Evolutionary conservation across 2,113 vertebrate genomes (phyloP).

Genomic region (Salvelinus sp.): DNA sequence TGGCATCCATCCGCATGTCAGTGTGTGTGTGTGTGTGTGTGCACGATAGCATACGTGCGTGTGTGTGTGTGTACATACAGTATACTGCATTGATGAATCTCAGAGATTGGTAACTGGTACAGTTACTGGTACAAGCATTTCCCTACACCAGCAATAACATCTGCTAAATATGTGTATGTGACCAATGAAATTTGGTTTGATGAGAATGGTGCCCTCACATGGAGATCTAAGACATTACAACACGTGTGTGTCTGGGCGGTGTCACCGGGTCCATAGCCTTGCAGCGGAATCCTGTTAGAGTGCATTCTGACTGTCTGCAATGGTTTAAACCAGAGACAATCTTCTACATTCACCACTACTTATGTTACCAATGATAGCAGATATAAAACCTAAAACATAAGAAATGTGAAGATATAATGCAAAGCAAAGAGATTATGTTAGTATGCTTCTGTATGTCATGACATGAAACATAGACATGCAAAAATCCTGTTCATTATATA

Average conservation of each 20-base stretch:
- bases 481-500: conserved; percentile 71
- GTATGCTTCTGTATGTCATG: background rate
- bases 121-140: background rate
- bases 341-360: background rate
- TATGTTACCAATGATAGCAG: conserved; percentile 5
- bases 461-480: conserved; percentile 32
- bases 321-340: background rate
- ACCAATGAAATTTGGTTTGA: background rate
- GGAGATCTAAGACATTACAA: conserved; percentile 37
- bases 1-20: background rate
- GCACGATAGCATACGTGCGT: background rate
- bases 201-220: conserved; percentile 37
- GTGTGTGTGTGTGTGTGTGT: conserved; percentile 6
- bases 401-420: background rate
- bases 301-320: background rate
- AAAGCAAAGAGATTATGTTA: conserved; percentile 42
- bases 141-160: too few species aligned
- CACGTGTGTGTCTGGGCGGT: conserved; percentile 25
- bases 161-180: too few species aligned
- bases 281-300: background rate
- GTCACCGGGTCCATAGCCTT: conserved; percentile 41
- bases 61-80: conserved; percentile 1
- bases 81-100: conserved; percentile 6
- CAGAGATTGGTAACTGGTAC: background rate
- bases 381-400: conserved; percentile 17